Evolutionary conservation across 2,113 vertebrate genomes (phyloP), one percentile per base, ranked within the genome.

Genomic region (Heptranchias perlo): DNA sequence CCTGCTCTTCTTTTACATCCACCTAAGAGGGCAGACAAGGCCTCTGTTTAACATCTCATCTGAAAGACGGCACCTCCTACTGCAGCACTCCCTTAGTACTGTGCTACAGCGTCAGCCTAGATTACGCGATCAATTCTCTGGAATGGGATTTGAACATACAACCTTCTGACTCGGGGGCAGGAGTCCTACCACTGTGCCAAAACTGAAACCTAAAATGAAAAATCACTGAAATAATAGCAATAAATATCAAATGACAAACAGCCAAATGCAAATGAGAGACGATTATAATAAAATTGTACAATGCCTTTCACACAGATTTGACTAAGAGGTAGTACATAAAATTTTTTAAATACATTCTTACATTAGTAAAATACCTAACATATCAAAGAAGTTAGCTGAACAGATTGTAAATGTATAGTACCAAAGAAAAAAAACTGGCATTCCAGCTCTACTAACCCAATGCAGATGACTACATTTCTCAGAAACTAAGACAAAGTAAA

Each of bases 401-500:
- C 16, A 93, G n/a, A 39, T 94, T 65, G 49, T 44, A 95, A 95
- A 69, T 44, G n/a, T 35, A 91, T 31, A 39, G 35, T 23, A 2
- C 7, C 10, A 89, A 54, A 18, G 44, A 5, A 16, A 62, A 44
- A 16, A 16, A 82, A 5, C 1, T 0, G 62, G 58, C 54, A 21
- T 62, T 92, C 5, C 21, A 62, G n/a, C n/a, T 92, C 14, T 39
- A 25, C 86, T 52, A 62, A 8, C 89, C n/a, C 89, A 92, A 62
- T 92, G 16, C 18, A 61, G 35, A 92, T 23, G 89, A 62, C 89
- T 11, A 39, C 89, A 62, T 62, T 95, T 69, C 64, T 95, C 93
- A 49, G 87, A 91, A 95, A 49, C 25, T 28, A 67, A 35, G 64
- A 69, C 93, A 47, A 95, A 69, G 93, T 31, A 95, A 69, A 67